Base-by-base conservation (phyloP, 2,888 invertebrate species). In the Campoplex capitator region DNA sequence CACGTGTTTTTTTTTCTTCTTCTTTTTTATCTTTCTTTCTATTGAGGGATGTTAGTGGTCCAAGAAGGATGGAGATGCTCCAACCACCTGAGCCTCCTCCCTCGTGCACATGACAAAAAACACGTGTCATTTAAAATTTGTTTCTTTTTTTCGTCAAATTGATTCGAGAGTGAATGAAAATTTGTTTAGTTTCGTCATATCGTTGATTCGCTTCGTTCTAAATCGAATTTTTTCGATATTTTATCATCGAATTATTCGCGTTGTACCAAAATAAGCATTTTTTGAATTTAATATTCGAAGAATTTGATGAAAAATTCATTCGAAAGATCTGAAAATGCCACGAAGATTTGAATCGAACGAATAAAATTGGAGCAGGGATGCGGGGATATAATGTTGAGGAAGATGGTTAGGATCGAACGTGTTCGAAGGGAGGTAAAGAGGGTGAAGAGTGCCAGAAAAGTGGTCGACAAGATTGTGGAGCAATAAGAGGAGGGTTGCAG, bases 391-490 rank as follows among this genome's bases (percentile, higher is more conserved):
- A 73, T 71, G 74, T 82, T 85, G 68, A 38, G 13, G 70, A 73
- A 84, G 75, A 77, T 86, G 86, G 67, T 62, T 51, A 76, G 71
- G 86, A 86, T 87, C 68, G 16, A 78, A n/a, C 74, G 65, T 84
- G 56, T 83, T 77, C 68, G 84, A 76, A 76, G 89, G 77, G 81
- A 82, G 85, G 74, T 79, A 87, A 38, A 80, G 80, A 87, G 76
- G 82, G 87, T 76, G 76, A 85, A 81, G 87, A 85, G 80, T 85
- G 85, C 87, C 86, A 88, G 89, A 87, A 89, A 91, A 89, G 90
- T 90, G 90, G 91, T 84, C 85, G 90, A 89, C 91, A 90, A 90
- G 91, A 93, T 90, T 89, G 90, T 90, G 88, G 90, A 90, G 88
- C 85, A 42, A 74, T 88, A 89, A 88, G 90, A 89, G 88, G 88